These are phyloP conservation scores for Atta cephalotes DNA, from an alignment of 1,140 invertebrate genomes.

Conservation along the genomic window DNA sequence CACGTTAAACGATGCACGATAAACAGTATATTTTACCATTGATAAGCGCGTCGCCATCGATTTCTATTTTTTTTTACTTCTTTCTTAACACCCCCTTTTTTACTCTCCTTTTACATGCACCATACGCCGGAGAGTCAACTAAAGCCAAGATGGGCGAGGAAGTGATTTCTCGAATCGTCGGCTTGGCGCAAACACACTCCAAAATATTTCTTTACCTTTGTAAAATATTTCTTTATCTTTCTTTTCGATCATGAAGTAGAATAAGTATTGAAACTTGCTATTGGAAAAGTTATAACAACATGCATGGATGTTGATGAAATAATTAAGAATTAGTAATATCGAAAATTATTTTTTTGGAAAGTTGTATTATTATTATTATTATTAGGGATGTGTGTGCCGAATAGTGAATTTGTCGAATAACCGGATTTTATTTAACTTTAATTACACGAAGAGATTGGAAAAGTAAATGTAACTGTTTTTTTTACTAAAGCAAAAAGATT, in stretches of 20 bases:
- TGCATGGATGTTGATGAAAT: neutral
- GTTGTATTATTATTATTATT: neutral
- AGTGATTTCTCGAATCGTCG: neutral
- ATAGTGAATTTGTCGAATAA: too few relatives aligned
- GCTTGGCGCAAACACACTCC: neutral
- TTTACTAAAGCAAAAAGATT: too few relatives aligned
- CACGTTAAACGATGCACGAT: neutral
- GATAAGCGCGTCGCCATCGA: conserved; percentile 12
- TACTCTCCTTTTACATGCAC: neutral
- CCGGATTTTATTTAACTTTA: too few relatives aligned
- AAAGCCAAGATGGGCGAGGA: neutral
- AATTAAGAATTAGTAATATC: neutral
- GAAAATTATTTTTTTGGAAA: neutral
- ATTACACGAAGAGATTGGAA: too few relatives aligned
- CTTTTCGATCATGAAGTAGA: neutral
- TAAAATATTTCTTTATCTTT: neutral
- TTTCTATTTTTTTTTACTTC: neutral
- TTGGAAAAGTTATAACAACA: neutral
- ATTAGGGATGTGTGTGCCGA: too few relatives aligned
- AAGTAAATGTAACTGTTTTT: too few relatives aligned
- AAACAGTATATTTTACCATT: neutral
- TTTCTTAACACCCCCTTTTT: neutral
- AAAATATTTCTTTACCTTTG: neutral
- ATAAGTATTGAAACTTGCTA: neutral
- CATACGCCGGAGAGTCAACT: neutral